Percentiles rank a stretch among this genome's conserved stretches.
phyloP scores from a whole-genome alignment of 2,113 vertebrate genomes.

The Otolemur garnettii region DNA sequence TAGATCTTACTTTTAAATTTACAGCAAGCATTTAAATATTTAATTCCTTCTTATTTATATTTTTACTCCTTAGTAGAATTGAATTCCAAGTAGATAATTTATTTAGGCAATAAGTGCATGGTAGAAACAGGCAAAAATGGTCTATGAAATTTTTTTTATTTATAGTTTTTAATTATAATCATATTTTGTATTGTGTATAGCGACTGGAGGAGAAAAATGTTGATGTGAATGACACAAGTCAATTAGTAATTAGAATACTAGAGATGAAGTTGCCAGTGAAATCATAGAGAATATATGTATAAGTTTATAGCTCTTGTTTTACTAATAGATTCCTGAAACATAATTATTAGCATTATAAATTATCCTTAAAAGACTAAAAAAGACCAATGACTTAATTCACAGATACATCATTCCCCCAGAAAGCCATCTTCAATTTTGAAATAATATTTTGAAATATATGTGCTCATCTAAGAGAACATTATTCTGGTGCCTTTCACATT shows the following conservation, averaged over 20 bases:
- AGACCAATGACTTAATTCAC: background rate
- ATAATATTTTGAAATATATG: background rate
- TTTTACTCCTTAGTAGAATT: conserved; percentile 86
- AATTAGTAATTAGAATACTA: conserved; percentile 75
- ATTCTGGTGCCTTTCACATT: background rate
- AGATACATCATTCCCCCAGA: background rate
- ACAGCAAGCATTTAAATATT: conserved; percentile 87
- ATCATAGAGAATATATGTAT: conserved; percentile 60
- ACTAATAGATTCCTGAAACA: conserved; percentile 47
- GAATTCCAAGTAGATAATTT: conserved; percentile 86
- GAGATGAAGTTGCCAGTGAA: conserved; percentile 49
- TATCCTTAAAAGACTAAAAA: background rate
- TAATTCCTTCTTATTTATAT: conserved; percentile 86
- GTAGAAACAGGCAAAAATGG: conserved; percentile 85
- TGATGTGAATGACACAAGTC: conserved; percentile 76
- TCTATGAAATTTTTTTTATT: conserved; percentile 84
- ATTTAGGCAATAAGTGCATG: conserved; percentile 85
- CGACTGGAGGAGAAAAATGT: conserved; percentile 78
- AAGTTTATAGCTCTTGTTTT: conserved; percentile 45
- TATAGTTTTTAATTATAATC: conserved; percentile 87
- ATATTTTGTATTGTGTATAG: conserved; percentile 58
- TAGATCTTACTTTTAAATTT: conserved; percentile 84
- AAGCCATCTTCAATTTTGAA: conserved; percentile 55
- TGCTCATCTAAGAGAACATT: background rate
- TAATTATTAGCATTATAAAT: conserved; percentile 37